A percentile compares a stretch with the other conserved stretches of the same genome.
phyloP scores from a whole-genome alignment of 2,888 invertebrate genomes.

The Julus scandinavius region DNA sequence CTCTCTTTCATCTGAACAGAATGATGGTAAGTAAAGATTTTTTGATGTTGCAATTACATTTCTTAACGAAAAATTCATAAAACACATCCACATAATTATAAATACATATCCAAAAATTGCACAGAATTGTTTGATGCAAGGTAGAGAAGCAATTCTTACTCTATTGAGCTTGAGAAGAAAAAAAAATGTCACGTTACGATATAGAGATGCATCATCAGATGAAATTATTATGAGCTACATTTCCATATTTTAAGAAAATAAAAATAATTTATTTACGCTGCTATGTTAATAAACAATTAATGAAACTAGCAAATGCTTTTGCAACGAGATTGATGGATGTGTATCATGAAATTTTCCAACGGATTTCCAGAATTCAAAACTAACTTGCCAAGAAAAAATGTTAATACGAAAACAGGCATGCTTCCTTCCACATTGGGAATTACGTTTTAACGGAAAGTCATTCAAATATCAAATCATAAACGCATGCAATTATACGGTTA shows the following conservation, averaged over 20 bases:
- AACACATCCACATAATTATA: background rate
- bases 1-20: constrained; percentile 58
- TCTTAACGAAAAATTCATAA: background rate
- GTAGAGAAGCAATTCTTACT: background rate
- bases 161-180: background rate
- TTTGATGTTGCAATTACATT: background rate
- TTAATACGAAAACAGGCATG: background rate
- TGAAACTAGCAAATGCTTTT: background rate
- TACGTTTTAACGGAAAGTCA: background rate
- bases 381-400: background rate
- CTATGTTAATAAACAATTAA: background rate
- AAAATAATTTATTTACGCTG: background rate
- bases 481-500: background rate
- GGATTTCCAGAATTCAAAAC: background rate
- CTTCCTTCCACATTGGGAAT: background rate
- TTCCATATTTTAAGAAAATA: background rate
- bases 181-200: background rate
- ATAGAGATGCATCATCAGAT: background rate
- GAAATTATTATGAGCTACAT: background rate
- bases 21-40: constrained; percentile 48
- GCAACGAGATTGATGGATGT: background rate
- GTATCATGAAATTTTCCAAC: background rate
- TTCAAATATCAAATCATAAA: background rate
- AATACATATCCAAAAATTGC: background rate
- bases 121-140: background rate